phyloP scores from a whole-genome alignment of 2,888 invertebrate genomes.

The Palloptera scutellata region DNA sequence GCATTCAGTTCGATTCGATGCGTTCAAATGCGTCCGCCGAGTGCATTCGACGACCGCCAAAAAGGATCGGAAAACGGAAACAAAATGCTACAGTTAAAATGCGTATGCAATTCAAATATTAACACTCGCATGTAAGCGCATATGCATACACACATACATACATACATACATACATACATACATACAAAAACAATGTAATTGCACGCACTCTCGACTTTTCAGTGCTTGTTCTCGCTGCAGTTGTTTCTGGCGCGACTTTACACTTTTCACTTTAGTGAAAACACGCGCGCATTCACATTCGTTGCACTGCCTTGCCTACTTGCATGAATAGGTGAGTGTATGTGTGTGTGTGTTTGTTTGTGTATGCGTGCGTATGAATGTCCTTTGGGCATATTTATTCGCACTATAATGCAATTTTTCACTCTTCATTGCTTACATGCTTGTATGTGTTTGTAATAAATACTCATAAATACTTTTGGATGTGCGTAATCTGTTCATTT shows the following conservation, averaged over 20 bases:
- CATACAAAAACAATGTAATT: not conserved
- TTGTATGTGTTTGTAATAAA: slow-evolving; percentile 18
- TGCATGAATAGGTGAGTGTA: too few relatives aligned
- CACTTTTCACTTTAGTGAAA: not conserved
- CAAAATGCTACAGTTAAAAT: not conserved
- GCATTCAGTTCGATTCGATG: too few relatives aligned
- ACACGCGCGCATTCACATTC: not conserved
- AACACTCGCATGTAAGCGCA: not conserved
- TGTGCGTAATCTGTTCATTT: slow-evolving; percentile 28
- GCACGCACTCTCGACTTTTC: too few relatives aligned
- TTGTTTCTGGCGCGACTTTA: not conserved
- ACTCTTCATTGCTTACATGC: too few relatives aligned
- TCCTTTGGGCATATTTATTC: slow-evolving; percentile 2
- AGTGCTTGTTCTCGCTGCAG: too few relatives aligned
- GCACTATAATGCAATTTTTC: not conserved
- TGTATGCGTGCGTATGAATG: not conserved
- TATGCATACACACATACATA: not conserved
- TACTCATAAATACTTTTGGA: slow-evolving; percentile 25
- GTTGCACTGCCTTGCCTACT: too few relatives aligned
- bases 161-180: not conserved
- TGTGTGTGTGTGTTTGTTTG: too few relatives aligned
- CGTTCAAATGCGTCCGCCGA: too few relatives aligned
- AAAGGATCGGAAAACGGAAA: too few relatives aligned
- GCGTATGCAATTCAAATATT: not conserved
- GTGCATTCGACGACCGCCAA: too few relatives aligned